Conservation (phyloP, 2,888 invertebrate genomes). For the Criorhina ranunculi region DNA sequence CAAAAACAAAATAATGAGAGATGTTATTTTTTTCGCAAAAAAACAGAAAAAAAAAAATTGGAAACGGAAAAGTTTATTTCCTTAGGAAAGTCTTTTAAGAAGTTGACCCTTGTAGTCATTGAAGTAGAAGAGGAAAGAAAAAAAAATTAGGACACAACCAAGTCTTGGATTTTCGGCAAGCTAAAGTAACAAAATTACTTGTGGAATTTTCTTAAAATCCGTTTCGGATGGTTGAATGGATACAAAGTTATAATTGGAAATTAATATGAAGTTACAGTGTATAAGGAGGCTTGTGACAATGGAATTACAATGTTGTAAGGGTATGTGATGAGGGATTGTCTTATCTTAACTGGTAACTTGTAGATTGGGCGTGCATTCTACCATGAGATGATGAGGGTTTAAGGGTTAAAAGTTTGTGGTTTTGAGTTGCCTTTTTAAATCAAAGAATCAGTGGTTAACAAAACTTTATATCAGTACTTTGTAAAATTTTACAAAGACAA, state of each 20-base stretch:
- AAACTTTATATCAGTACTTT: no score
- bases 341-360: no score
- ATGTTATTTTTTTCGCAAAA: background rate
- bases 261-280: slow-evolving; percentile 5
- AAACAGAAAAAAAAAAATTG: background rate
- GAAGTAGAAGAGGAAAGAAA: no score
- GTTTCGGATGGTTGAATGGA: background rate
- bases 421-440: no score
- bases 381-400: no score
- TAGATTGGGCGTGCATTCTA: no score
- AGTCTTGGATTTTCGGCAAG: background rate
- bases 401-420: no score
- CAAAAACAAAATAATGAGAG: slow-evolving; percentile 35
- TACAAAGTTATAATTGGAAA: slow-evolving; percentile 26
- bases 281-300: background rate
- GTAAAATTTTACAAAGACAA: no score
- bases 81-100: slow-evolving; percentile 6
- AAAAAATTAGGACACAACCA: slow-evolving; percentile 10
- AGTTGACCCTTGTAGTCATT: slow-evolving; percentile 1
- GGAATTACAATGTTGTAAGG: no score
- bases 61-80: slow-evolving; percentile 4
- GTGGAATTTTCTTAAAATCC: background rate
- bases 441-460: no score
- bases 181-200: slow-evolving; percentile 6
- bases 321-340: no score